These are phyloP conservation scores for Lordiphosa clarofinis DNA, from an alignment of 1,140 invertebrate genomes.

Conservation along the genomic window DNA sequence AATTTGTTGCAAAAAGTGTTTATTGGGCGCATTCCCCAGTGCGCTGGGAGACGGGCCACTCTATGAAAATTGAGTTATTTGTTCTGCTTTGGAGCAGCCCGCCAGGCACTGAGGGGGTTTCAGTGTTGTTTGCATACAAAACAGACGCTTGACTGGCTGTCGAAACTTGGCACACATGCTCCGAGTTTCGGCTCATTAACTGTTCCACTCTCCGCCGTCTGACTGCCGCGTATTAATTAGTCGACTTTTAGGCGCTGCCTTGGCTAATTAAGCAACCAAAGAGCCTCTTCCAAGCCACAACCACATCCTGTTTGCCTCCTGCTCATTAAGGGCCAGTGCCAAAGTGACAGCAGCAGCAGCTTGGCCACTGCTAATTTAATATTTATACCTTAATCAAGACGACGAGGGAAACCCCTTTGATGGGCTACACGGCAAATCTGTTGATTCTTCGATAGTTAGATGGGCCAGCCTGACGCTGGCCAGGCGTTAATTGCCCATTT, in stretches of 20 bases:
- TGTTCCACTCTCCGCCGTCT: conserved; percentile 38
- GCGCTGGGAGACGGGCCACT: conserved; percentile 37
- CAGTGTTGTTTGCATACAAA: conserved; percentile 30
- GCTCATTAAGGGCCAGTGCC: conserved; percentile 47
- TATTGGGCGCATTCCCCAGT: conserved; percentile 57
- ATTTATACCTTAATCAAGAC: conserved; percentile 76
- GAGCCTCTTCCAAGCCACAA: conserved; percentile 53
- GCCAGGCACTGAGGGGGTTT: conserved; percentile 4
- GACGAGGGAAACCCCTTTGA: conserved; percentile 33
- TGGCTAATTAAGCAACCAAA: conserved; percentile 70
- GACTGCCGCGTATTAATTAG: conserved; percentile 71
- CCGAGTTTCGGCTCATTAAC: conserved; percentile 69
- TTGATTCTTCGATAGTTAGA: conserved; percentile 39
- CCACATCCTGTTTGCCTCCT: conserved; percentile 61
- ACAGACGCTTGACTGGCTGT: conserved; percentile 45
- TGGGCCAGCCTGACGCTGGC: conserved; percentile 45
- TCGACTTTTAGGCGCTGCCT: conserved; percentile 71
- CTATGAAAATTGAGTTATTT: conserved; percentile 73
- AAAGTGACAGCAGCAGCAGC: conserved; percentile 19
- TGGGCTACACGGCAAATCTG: conserved; percentile 53
- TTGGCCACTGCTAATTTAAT: conserved; percentile 60
- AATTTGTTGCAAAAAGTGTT: conserved; percentile 75
- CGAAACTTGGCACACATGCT: conserved; percentile 67
- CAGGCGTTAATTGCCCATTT: conserved; percentile 73
- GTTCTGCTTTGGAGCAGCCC: conserved; percentile 24